Percentiles rank a stretch among this genome's conserved stretches.
Evolutionary conservation across 1,140 invertebrate genomes (phyloP).

Genomic region (Armadillidium nasatum): DNA sequence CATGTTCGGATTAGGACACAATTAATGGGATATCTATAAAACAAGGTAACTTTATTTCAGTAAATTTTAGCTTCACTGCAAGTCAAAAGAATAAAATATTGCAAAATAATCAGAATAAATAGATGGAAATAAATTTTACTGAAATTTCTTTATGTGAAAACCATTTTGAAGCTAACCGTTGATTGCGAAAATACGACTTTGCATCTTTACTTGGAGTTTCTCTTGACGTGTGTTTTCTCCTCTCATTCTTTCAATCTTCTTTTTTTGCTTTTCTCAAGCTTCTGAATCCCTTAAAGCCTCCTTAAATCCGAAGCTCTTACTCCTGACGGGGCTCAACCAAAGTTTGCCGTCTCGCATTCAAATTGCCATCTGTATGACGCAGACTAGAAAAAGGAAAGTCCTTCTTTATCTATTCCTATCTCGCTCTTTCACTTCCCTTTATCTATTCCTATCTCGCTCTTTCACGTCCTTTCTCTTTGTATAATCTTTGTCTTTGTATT

Average conservation of each 20-base stretch:
- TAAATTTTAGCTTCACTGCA: no score
- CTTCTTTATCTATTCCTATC: not conserved
- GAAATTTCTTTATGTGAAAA: no score
- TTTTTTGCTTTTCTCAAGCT: not conserved
- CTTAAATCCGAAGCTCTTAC: conserved; percentile 1
- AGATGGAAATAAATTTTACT: no score
- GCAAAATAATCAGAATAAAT: no score
- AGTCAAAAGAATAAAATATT: no score
- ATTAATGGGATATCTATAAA: no score
- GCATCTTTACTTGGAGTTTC: not conserved
- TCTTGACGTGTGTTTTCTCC: not conserved
- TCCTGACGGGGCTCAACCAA: conserved; percentile 4
- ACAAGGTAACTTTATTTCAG: no score
- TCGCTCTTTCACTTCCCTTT: not conserved
- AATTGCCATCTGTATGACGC: not conserved
- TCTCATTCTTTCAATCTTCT: not conserved
- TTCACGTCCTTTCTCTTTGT: not conserved
- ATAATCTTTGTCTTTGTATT: no score
- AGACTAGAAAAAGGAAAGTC: not conserved
- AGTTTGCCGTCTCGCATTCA: not conserved
- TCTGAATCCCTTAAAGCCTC: not conserved
- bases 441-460: not conserved
- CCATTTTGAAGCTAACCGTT: no score
- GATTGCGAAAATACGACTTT: not conserved
- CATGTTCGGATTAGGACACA: no score